Conservation (phyloP, 2,888 invertebrate genomes). For the Atherix ibis region DNA sequence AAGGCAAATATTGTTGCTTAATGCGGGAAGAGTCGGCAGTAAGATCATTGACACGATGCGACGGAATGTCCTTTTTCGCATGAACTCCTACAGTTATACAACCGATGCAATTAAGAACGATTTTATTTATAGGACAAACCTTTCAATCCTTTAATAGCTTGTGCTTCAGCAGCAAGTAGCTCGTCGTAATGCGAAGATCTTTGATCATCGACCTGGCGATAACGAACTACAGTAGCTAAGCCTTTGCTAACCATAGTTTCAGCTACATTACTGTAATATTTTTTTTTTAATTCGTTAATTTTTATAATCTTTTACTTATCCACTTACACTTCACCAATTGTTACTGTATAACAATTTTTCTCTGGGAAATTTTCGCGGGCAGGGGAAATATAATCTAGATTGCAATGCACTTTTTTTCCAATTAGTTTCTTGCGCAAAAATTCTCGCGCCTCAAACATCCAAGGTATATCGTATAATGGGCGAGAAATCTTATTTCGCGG, state of each 20-base stretch:
- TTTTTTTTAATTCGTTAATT: too few species aligned
- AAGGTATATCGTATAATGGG: constrained; percentile 94
- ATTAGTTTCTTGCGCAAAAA: constrained; percentile 89
- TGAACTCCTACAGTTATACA: constrained; percentile 49
- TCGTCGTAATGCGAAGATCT: constrained; percentile 88
- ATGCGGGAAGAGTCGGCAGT: constrained; percentile 47
- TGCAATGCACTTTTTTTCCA: constrained; percentile 84
- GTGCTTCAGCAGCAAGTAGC: constrained; percentile 79
- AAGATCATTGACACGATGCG: constrained; percentile 77
- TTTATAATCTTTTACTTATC: background rate
- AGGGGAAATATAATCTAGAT: constrained; percentile 92
- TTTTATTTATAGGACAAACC: constrained; percentile 13
- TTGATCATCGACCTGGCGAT: constrained; percentile 91
- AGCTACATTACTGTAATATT: constrained; percentile 64
- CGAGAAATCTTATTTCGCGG: constrained; percentile 60
- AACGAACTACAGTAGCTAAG: constrained; percentile 79
- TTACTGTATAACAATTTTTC: constrained; percentile 87
- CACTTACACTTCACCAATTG: constrained; percentile 59
- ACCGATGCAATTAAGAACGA: background rate
- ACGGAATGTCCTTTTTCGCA: constrained; percentile 72
- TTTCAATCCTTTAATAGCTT: constrained; percentile 72
- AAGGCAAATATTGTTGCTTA: constrained; percentile 80
- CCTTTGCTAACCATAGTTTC: constrained; percentile 88
- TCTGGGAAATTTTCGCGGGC: constrained; percentile 87
- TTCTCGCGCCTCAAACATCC: constrained; percentile 97